Conservation (phyloP, 2,797 vertebrate species). For the Poecilia velifera region DNA sequence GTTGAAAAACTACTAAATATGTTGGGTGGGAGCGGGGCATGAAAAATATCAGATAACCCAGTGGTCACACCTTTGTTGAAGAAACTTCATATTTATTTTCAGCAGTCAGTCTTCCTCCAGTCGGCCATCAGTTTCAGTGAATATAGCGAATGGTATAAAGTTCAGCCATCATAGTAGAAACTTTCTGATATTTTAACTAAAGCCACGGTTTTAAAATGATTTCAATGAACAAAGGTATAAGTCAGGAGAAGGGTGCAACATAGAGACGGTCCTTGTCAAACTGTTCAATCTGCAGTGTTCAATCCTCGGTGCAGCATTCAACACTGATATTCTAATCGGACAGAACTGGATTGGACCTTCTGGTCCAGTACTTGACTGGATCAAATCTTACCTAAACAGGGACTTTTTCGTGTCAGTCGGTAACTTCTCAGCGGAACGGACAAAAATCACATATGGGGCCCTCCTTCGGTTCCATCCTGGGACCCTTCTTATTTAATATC, state of each 20-base stretch:
- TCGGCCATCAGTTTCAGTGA: neutral
- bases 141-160: neutral
- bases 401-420: neutral
- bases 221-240: neutral
- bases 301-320: too few relatives aligned
- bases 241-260: neutral
- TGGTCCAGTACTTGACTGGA: too few relatives aligned
- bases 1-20: neutral
- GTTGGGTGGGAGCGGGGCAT: neutral
- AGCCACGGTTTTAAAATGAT: neutral
- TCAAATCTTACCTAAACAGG: too few relatives aligned
- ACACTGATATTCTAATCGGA: too few relatives aligned
- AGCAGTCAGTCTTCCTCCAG: neutral
- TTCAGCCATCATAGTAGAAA: neutral
- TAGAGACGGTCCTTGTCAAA: too few relatives aligned
- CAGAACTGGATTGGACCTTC: too few relatives aligned
- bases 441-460: neutral
- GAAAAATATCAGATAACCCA: neutral
- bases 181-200: neutral
- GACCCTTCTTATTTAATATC: too few relatives aligned
- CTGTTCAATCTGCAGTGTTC: too few relatives aligned
- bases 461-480: too few relatives aligned
- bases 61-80: neutral
- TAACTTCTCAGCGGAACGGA: neutral
- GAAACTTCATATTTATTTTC: neutral